These are phyloP conservation scores for Protomyctophum bolini DNA, from an alignment of 2,113 vertebrate species.

Conservation along the genomic window DNA sequence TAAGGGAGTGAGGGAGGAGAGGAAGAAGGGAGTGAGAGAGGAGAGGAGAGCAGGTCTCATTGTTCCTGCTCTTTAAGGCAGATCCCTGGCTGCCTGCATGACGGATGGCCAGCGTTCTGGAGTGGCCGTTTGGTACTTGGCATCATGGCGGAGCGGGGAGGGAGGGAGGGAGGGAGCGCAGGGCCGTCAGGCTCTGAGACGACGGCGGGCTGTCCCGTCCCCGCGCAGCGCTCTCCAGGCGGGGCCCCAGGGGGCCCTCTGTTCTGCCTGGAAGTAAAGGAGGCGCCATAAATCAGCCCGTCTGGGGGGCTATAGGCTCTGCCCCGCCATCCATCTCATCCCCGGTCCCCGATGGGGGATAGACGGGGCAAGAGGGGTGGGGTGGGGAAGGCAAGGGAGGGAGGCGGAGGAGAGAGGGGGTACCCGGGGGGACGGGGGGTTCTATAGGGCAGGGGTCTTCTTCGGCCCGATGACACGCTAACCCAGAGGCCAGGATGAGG, in stretches of 20 bases:
- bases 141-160: slow-evolving; percentile 76
- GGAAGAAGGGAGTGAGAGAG: not conserved
- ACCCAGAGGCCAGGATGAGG: slow-evolving; percentile 42
- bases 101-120: slow-evolving; percentile 87
- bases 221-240: slow-evolving; percentile 77
- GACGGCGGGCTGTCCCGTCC: slow-evolving; percentile 75
- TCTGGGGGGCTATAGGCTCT: slow-evolving; percentile 81
- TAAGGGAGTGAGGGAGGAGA: not conserved
- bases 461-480: slow-evolving; percentile 45
- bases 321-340: slow-evolving; percentile 82
- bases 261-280: slow-evolving; percentile 82
- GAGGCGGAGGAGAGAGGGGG: slow-evolving; percentile 7
- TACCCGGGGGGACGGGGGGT: slow-evolving; percentile 10
- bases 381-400: slow-evolving; percentile 33
- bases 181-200: slow-evolving; percentile 80
- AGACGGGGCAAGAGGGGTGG: slow-evolving; percentile 72
- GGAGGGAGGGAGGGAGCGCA: slow-evolving; percentile 49
- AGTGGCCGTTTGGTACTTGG: slow-evolving; percentile 84
- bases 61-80: slow-evolving; percentile 74
- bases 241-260: slow-evolving; percentile 80
- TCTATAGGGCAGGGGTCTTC: slow-evolving; percentile 34
- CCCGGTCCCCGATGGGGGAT: slow-evolving; percentile 71
- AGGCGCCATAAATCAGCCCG: slow-evolving; percentile 89
- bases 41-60: slow-evolving; percentile 49
- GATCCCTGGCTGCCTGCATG: slow-evolving; percentile 84